Percentiles rank a stretch among this genome's conserved stretches.
Evolutionary conservation across 2,797 vertebrate species (phyloP).

Genomic region (Neopelma chrysocephalum): DNA sequence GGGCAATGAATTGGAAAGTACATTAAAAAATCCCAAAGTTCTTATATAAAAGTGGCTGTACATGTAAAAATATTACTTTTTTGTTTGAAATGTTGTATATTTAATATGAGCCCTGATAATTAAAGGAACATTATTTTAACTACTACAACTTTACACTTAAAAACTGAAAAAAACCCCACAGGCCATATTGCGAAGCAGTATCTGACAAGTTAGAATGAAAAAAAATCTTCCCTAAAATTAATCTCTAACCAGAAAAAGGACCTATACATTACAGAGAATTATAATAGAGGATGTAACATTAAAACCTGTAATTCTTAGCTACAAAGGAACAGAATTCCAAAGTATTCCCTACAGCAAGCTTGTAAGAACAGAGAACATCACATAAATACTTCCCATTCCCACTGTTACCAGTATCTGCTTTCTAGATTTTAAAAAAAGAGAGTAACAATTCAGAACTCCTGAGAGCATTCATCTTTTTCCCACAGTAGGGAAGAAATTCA

Average conservation of each 20-base stretch:
- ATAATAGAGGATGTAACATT: neutral
- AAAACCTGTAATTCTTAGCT: neutral
- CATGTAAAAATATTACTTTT: neutral
- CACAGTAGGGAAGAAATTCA: neutral
- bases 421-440: neutral
- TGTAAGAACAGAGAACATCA: neutral
- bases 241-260: neutral
- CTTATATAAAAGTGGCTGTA: neutral
- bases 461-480: neutral
- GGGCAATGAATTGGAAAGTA: neutral
- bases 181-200: neutral
- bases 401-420: neutral
- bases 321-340: neutral
- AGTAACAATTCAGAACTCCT: neutral
- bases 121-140: neutral
- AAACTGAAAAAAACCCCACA: neutral
- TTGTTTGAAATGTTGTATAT: neutral
- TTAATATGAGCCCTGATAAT: neutral
- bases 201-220: neutral
- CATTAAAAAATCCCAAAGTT: accelerated
- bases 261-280: neutral
- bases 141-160: neutral
- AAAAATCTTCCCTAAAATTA: neutral
- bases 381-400: neutral
- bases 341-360: neutral